A percentile compares a stretch with the other conserved stretches of the same genome.
These are phyloP conservation scores for Addax nasomaculatus DNA, from an alignment of 2,113 vertebrate genomes.

Conservation along the genomic window DNA sequence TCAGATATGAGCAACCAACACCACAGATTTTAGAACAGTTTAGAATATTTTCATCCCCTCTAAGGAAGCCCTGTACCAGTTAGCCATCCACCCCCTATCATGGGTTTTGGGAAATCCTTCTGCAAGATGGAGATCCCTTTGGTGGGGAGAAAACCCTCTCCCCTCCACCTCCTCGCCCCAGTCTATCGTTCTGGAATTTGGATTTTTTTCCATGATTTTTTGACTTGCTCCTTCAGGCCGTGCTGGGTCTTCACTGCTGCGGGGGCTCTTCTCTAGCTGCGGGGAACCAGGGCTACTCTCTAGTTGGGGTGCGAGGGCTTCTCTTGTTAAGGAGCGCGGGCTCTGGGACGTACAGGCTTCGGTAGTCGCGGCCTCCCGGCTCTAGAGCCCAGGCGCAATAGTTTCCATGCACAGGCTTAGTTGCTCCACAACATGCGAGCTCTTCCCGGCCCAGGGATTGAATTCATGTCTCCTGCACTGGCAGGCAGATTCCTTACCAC, in stretches of 20 bases:
- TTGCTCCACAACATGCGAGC: background rate
- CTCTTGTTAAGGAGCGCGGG: background rate
- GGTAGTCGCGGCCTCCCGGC: fast-evolving
- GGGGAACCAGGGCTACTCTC: background rate
- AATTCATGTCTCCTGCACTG: background rate
- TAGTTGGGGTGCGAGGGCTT: background rate
- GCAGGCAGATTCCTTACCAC: background rate
- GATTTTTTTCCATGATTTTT: background rate
- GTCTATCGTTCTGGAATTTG: background rate
- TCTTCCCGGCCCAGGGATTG: fast-evolving
- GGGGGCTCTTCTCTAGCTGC: background rate
- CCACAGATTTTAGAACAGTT: background rate
- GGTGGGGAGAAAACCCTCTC: background rate
- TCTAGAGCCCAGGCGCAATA: background rate
- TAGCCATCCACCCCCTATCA: background rate
- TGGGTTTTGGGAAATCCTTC: background rate
- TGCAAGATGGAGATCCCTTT: background rate
- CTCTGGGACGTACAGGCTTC: background rate
- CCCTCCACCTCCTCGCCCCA: background rate
- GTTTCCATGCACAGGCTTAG: background rate
- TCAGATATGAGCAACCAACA: too few species aligned
- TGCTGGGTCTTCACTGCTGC: background rate
- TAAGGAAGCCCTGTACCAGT: background rate
- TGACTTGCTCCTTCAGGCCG: background rate
- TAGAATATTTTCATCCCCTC: background rate